Conservation (phyloP, 2,888 invertebrate species). For the Busseola fusca region DNA sequence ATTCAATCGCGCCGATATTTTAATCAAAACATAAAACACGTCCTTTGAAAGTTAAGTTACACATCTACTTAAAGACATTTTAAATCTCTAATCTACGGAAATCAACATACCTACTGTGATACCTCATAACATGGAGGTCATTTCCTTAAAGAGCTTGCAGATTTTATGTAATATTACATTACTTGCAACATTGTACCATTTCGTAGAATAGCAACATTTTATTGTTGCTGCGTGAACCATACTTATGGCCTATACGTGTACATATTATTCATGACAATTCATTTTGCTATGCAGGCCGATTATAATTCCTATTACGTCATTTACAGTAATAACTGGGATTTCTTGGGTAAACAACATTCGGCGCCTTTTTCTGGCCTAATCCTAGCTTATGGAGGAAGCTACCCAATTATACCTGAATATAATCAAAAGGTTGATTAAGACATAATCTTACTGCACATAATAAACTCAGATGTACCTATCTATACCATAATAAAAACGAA, state of each 20-base stretch:
- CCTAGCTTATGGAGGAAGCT: slow-evolving; percentile 3
- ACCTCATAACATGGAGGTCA: not conserved
- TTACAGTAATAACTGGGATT: slow-evolving; percentile 41
- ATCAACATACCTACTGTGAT: slow-evolving; percentile 11
- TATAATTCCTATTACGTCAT: slow-evolving; percentile 27
- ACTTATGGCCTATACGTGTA: slow-evolving; percentile 25
- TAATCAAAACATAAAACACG: slow-evolving; percentile 27
- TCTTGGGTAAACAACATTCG: slow-evolving; percentile 12
- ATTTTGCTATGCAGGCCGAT: not conserved
- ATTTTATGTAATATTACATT: slow-evolving; percentile 17
- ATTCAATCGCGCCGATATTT: slow-evolving; percentile 1
- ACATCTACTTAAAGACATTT: slow-evolving; percentile 1
- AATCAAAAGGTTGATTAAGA: slow-evolving; percentile 34
- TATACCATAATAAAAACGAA: not conserved
- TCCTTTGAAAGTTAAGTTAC: slow-evolving; percentile 9
- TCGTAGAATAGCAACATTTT: slow-evolving; percentile 27
- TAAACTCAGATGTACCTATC: not conserved
- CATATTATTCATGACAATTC: slow-evolving; percentile 34
- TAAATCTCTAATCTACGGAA: slow-evolving; percentile 1
- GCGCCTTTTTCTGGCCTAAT: slow-evolving; percentile 14
- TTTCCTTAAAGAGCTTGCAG: slow-evolving; percentile 11
- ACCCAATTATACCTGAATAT: slow-evolving; percentile 27
- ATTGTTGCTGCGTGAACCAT: slow-evolving; percentile 17
- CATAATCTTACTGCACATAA: not conserved
- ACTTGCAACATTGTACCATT: slow-evolving; percentile 32